Conservation (phyloP, 2,797 vertebrate species). For the Anguilla obscura region DNA sequence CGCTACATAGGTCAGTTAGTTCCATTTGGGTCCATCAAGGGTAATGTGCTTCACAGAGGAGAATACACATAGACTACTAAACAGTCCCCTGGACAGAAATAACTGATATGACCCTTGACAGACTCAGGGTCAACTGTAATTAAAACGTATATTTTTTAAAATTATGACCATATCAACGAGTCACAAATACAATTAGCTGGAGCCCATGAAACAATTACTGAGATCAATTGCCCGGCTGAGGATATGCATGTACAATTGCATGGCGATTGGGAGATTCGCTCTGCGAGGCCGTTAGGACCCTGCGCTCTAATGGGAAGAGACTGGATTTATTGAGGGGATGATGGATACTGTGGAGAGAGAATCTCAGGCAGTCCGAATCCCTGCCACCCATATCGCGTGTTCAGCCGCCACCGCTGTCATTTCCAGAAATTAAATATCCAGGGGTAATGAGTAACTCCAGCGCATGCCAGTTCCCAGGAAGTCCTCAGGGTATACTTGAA, state of each 20-base stretch:
- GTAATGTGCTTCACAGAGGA: not conserved
- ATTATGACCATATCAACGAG: slow-evolving; percentile 13
- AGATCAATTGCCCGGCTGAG: slow-evolving; percentile 21
- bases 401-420: not conserved
- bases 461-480: not conserved
- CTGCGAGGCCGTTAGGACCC: not conserved
- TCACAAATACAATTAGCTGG: slow-evolving; percentile 20
- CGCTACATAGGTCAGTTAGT: not conserved
- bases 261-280: not conserved
- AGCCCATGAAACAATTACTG: slow-evolving; percentile 14
- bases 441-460: slow-evolving; percentile 12
- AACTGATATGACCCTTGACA: not conserved
- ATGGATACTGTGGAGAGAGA: slow-evolving; percentile 20
- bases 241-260: slow-evolving; percentile 12
- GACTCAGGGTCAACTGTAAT: slow-evolving; percentile 23
- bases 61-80: not conserved
- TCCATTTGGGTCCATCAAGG: not conserved
- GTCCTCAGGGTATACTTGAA: not conserved
- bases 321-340: slow-evolving; percentile 25
- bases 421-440: slow-evolving; percentile 23
- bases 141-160: slow-evolving; percentile 25
- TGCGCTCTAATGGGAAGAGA: not conserved
- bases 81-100: not conserved
- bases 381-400: not conserved
- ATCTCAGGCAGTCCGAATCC: not conserved